Conservation (phyloP, 2,113 vertebrate species). For the Rhinoptilus africanus region DNA sequence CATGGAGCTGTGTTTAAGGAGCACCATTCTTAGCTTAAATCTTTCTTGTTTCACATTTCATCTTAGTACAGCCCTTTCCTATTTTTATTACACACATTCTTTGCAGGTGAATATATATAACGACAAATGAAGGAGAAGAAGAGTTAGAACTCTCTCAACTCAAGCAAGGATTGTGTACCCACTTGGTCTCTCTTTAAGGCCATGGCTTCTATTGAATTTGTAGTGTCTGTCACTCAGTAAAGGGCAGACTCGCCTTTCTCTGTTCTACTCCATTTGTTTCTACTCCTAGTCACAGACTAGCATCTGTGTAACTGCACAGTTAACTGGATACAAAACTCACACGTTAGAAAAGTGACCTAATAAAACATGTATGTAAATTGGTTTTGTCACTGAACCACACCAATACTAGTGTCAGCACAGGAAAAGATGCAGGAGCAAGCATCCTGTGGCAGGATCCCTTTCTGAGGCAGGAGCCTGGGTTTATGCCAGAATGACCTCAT, state of each 20-base stretch:
- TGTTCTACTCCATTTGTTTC: neutral
- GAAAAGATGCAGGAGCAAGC: neutral
- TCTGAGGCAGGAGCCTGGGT: neutral
- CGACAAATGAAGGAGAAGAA: neutral
- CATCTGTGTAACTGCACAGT: neutral
- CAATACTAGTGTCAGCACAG: neutral
- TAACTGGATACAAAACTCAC: neutral
- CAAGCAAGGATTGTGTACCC: fast-evolving
- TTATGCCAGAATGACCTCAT: neutral
- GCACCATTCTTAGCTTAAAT: neutral
- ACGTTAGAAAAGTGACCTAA: neutral
- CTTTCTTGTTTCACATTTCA: neutral
- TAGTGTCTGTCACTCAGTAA: neutral
- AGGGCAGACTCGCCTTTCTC: neutral
- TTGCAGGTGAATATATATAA: neutral
- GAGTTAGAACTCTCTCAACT: neutral
- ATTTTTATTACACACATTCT: neutral
- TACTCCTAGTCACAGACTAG: neutral
- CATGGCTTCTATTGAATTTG: neutral
- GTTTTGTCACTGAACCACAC: neutral
- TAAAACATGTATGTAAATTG: neutral
- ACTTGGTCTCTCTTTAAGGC: neutral
- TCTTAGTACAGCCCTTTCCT: neutral
- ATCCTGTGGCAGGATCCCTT: neutral
- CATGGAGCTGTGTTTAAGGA: neutral